These are phyloP conservation scores for Bellardia pandia DNA, from an alignment of 2,888 invertebrate genomes.

Conservation along the genomic window DNA sequence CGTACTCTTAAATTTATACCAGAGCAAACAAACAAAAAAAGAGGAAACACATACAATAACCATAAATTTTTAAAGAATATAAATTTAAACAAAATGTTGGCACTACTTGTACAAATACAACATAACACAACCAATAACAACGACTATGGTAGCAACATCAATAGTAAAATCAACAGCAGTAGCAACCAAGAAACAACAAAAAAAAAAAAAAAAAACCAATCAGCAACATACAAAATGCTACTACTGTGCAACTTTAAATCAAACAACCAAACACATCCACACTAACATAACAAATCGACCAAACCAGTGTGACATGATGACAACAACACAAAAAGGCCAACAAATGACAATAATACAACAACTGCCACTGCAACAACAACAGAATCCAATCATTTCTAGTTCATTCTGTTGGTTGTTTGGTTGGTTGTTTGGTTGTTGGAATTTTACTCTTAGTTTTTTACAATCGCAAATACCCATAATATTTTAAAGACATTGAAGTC, in stretches of 20 bases:
- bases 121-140: conserved; percentile 56
- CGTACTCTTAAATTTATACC: conserved; percentile 21
- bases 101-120: conserved; percentile 68
- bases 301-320: conserved; percentile 66
- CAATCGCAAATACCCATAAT: conserved; percentile 56
- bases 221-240: conserved; percentile 55
- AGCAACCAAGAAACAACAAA: not conserved
- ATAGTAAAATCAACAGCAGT: conserved; percentile 14
- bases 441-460: conserved; percentile 13
- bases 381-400: conserved; percentile 59
- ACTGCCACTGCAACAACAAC: conserved; percentile 23
- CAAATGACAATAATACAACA: conserved; percentile 58
- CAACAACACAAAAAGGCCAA: conserved; percentile 60
- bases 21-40: conserved; percentile 1
- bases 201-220: conserved; percentile 11
- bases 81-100: conserved; percentile 72
- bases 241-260: conserved; percentile 41
- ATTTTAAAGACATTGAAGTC: conserved; percentile 64
- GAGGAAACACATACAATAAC: conserved; percentile 67
- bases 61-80: conserved; percentile 72
- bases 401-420: conserved; percentile 25
- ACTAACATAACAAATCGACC: conserved; percentile 60
- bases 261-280: conserved; percentile 22
- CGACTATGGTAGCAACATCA: conserved; percentile 25
- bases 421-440: not conserved